phyloP scores from a whole-genome alignment of 2,113 vertebrate species.

The Malurus melanocephalus region DNA sequence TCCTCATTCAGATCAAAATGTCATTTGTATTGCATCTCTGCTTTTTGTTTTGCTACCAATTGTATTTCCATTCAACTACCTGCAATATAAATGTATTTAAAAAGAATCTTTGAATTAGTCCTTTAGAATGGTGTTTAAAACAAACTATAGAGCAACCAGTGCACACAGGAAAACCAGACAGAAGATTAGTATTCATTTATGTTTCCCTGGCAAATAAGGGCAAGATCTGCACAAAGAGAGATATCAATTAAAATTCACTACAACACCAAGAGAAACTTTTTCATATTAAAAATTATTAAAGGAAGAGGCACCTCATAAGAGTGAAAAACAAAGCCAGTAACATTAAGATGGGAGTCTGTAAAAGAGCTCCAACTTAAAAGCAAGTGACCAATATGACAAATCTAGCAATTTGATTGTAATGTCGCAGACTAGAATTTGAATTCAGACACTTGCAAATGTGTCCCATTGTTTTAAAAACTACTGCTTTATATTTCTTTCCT shows the following conservation, averaged over 20 bases:
- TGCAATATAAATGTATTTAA: not conserved
- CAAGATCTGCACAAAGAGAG: not conserved
- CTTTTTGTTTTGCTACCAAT: not conserved
- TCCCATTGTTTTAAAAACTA: not conserved
- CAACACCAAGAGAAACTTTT: not conserved
- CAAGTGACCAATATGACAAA: fast-evolving
- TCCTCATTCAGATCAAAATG: not conserved
- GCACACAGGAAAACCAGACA: not conserved
- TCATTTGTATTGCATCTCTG: not conserved
- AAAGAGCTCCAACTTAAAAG: not conserved
- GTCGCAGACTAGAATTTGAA: not conserved
- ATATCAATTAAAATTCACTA: not conserved
- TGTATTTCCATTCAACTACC: not conserved
- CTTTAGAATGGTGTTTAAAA: not conserved
- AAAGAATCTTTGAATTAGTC: not conserved
- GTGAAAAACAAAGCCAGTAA: not conserved
- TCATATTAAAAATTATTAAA: not conserved
- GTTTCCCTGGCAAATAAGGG: not conserved
- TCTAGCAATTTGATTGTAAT: not conserved
- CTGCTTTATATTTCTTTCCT: not conserved
- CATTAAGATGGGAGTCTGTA: not conserved
- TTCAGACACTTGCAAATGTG: not conserved
- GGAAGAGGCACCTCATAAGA: not conserved
- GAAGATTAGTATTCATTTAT: not conserved
- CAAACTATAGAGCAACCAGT: not conserved